These are phyloP conservation scores for Molanna angustata DNA, from an alignment of 2,888 invertebrate species.

Conservation along the genomic window DNA sequence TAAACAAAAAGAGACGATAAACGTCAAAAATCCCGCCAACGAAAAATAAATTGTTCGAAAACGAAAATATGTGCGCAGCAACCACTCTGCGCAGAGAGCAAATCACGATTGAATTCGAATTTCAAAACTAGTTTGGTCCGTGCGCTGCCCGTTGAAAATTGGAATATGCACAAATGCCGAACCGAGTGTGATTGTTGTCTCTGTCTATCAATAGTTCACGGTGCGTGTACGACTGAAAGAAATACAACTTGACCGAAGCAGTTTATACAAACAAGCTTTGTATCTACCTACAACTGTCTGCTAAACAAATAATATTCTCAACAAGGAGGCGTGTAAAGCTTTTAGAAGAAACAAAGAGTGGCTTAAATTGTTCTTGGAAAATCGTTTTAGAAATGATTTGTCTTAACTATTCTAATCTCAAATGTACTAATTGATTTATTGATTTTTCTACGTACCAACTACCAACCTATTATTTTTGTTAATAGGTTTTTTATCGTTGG, in stretches of 20 bases:
- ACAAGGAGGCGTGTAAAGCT: conserved; percentile 27
- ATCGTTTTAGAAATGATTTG: background rate
- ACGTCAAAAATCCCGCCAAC: background rate
- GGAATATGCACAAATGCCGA: background rate
- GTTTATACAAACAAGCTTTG: background rate
- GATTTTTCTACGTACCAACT: too few relatives aligned
- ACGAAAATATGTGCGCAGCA: background rate
- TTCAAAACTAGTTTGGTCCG: conserved; percentile 7
- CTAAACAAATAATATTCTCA: conserved; percentile 33
- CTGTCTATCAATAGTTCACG: too few relatives aligned
- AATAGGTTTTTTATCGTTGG: too few relatives aligned
- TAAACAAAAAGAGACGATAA: too few relatives aligned
- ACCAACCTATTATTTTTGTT: too few relatives aligned
- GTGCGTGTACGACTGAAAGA: background rate
- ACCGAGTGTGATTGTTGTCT: background rate
- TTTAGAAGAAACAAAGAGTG: conserved; percentile 4
- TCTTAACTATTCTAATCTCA: background rate
- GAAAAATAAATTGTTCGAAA: background rate
- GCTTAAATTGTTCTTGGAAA: conserved; percentile 10
- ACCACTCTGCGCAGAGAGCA: background rate
- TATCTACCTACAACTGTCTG: conserved; percentile 16
- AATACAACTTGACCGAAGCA: background rate
- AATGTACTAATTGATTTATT: too few relatives aligned
- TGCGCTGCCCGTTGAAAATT: background rate
- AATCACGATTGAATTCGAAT: conserved; percentile 10